Evolutionary conservation across 2,888 invertebrate species (phyloP).

Genomic region (Autographa pulchrina): DNA sequence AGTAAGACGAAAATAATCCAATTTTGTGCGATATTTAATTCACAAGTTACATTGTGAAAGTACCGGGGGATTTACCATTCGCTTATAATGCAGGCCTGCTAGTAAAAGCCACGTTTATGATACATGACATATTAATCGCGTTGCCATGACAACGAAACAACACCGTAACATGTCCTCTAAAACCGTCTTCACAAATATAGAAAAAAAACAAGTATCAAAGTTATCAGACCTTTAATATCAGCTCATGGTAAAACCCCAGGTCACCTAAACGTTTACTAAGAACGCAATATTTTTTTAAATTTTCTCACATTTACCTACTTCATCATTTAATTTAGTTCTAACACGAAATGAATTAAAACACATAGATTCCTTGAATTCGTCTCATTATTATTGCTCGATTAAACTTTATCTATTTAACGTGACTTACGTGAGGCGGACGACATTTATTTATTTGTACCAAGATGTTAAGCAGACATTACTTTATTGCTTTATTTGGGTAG

Average conservation of each 20-base stretch:
- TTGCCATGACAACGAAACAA: neutral
- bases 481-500: neutral
- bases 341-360: slow-evolving; percentile 41
- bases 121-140: neutral
- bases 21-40: slow-evolving; percentile 57
- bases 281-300: slow-evolving; percentile 18
- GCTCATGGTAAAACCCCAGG: neutral
- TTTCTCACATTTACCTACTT: slow-evolving; percentile 25
- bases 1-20: slow-evolving; percentile 46
- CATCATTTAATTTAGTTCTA: slow-evolving; percentile 40
- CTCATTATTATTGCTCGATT: slow-evolving; percentile 58
- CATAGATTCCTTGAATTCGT: slow-evolving; percentile 38
- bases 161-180: too few relatives aligned
- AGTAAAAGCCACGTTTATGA: neutral
- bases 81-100: neutral
- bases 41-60: slow-evolving; percentile 36
- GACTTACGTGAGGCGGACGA: slow-evolving; percentile 55
- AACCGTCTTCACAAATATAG: too few relatives aligned
- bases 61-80: neutral
- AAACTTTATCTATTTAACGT: slow-evolving; percentile 46
- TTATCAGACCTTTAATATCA: too few relatives aligned
- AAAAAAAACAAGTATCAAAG: too few relatives aligned
- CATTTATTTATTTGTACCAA: slow-evolving; percentile 21
- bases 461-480: slow-evolving; percentile 19
- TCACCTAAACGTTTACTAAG: slow-evolving; percentile 14